Percentiles rank a stretch among this genome's conserved stretches.
These are phyloP conservation scores for Adelphocoris suturalis DNA, from an alignment of 2,888 invertebrate genomes.

Conservation along the genomic window DNA sequence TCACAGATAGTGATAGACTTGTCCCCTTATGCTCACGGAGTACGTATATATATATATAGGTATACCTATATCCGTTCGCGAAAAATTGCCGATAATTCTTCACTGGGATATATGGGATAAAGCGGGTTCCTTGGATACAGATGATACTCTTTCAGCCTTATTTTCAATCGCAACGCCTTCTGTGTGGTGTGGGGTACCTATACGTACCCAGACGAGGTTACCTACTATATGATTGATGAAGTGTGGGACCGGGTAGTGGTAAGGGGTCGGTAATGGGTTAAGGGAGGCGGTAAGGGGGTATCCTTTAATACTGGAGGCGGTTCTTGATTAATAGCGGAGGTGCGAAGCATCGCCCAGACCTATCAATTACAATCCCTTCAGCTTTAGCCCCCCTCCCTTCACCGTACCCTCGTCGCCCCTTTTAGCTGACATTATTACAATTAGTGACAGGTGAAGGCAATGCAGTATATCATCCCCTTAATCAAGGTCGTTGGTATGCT, in stretches of 20 bases:
- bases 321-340: conserved; percentile 29
- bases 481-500: too few species aligned
- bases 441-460: background rate
- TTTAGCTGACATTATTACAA: conserved; percentile 32
- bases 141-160: conserved; percentile 21
- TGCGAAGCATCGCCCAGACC: conserved; percentile 9
- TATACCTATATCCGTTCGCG: background rate
- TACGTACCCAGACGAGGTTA: background rate
- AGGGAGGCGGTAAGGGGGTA: background rate
- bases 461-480: background rate
- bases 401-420: background rate
- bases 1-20: background rate
- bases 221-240: conserved; percentile 1
- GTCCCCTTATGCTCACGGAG: background rate
- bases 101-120: background rate
- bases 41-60: background rate
- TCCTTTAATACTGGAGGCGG: conserved; percentile 35
- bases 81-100: conserved; percentile 1
- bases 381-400: background rate
- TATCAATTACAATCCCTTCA: conserved; percentile 39
- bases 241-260: background rate
- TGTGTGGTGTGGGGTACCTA: background rate
- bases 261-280: conserved; percentile 6
- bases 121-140: conserved; percentile 7
- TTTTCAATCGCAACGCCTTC: conserved; percentile 5